These are phyloP conservation scores for Ammodramus savannarum DNA, from an alignment of 2,113 vertebrate species.

Conservation along the genomic window DNA sequence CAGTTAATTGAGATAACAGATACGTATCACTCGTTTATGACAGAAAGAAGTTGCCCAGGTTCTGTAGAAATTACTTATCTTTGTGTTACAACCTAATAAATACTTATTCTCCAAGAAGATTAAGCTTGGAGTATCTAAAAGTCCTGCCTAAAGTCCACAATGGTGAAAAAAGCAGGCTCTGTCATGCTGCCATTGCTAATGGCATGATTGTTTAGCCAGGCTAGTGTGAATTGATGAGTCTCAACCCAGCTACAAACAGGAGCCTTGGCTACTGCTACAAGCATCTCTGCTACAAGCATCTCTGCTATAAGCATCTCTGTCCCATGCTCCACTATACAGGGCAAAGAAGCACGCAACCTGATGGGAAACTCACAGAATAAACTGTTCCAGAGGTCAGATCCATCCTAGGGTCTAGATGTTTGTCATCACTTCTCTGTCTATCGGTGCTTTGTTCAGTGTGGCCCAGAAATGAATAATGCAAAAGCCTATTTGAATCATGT, in stretches of 20 bases:
- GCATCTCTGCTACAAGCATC: accelerated
- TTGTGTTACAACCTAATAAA: background rate
- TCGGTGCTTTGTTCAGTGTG: background rate
- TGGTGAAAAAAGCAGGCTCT: background rate
- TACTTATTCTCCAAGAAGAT: background rate
- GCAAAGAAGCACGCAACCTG: background rate
- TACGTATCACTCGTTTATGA: background rate
- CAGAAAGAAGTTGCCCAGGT: background rate
- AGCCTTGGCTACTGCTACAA: too few relatives aligned
- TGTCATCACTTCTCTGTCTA: background rate
- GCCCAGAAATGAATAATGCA: background rate
- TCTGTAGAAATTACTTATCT: background rate
- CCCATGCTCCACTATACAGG: background rate
- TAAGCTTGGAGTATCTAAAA: background rate
- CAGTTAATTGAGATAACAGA: background rate
- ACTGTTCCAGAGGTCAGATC: background rate
- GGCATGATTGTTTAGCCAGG: background rate
- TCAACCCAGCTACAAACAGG: accelerated
- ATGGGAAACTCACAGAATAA: background rate
- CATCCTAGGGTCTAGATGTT: background rate
- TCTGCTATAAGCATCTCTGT: background rate
- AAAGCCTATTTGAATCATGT: background rate
- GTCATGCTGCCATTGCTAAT: background rate
- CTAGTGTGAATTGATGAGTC: background rate
- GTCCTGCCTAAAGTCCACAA: background rate